Percentiles rank a stretch among this genome's conserved stretches.
Conservation (phyloP, 2,797 vertebrate genomes). For the Xiphophorus birchmanni region DNA sequence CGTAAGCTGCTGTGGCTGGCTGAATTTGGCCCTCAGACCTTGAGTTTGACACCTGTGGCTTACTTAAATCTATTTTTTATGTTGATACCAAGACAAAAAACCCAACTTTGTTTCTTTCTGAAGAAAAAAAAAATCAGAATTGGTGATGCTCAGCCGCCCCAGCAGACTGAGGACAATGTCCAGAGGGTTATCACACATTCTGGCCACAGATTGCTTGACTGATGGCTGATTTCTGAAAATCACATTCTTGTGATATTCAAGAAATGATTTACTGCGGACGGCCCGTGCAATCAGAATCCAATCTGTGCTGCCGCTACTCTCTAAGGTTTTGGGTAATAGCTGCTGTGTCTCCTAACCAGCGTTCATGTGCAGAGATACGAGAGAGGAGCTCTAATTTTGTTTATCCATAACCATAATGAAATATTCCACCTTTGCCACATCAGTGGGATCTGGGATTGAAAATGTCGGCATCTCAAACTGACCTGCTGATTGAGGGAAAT, state of each 20-base stretch:
- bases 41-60: neutral
- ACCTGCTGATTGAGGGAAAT: constrained; percentile 53
- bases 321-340: constrained; percentile 55
- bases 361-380: constrained; percentile 36
- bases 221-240: constrained; percentile 37
- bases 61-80: neutral
- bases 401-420: constrained; percentile 70
- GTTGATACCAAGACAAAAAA: neutral
- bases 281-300: constrained; percentile 46
- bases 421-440: constrained; percentile 69
- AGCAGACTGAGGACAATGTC: neutral
- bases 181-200: neutral
- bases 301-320: constrained; percentile 49
- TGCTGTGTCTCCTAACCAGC: constrained; percentile 37
- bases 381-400: constrained; percentile 52
- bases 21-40: too few species aligned
- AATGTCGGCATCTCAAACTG: constrained; percentile 44
- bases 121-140: constrained; percentile 11
- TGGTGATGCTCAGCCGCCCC: neutral
- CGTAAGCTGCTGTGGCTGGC: too few species aligned
- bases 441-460: constrained; percentile 61
- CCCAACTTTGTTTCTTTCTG: neutral
- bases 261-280: constrained; percentile 39
- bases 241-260: constrained; percentile 25
- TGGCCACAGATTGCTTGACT: constrained; percentile 1